A percentile compares a stretch with the other conserved stretches of the same genome.
Conservation (phyloP, 2,888 invertebrate species). For the Nebria salina region DNA sequence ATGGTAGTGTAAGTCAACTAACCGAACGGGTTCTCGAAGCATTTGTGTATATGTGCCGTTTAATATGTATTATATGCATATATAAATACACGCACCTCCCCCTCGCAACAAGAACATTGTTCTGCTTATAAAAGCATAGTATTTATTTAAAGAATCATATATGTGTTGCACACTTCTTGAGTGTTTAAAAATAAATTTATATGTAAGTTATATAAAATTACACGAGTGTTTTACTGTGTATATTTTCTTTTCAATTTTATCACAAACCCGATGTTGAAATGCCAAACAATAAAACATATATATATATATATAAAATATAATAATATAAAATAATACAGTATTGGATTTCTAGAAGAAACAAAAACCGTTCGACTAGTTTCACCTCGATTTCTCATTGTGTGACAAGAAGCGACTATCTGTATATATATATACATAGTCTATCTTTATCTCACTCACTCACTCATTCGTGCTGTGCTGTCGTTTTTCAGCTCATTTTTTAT, state of each 20-base stretch:
- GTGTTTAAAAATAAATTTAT: too few relatives aligned
- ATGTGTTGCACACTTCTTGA: too few relatives aligned
- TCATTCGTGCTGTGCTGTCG: not conserved
- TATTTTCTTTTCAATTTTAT: not conserved
- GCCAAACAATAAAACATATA: not conserved
- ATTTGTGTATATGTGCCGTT: not conserved
- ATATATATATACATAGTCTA: not conserved
- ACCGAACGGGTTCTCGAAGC: not conserved
- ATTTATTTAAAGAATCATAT: too few relatives aligned
- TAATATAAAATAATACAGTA: conserved; percentile 4
- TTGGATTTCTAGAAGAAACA: conserved; percentile 9
- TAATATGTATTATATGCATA: not conserved
- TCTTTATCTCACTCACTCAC: not conserved
- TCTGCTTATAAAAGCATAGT: not conserved
- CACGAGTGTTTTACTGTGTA: too few relatives aligned
- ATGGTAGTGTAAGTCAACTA: not conserved
- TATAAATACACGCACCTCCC: not conserved
- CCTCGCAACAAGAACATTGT: not conserved
- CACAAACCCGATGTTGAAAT: not conserved
- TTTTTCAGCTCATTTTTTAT: not conserved
- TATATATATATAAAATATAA: not conserved
- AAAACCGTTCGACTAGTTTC: conserved; percentile 18
- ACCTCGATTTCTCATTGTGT: conserved; percentile 7
- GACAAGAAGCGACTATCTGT: not conserved
- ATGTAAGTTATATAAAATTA: too few relatives aligned